Evolutionary conservation across 2,888 invertebrate genomes (phyloP).

Genomic region (Acanthosepion lycidas): DNA sequence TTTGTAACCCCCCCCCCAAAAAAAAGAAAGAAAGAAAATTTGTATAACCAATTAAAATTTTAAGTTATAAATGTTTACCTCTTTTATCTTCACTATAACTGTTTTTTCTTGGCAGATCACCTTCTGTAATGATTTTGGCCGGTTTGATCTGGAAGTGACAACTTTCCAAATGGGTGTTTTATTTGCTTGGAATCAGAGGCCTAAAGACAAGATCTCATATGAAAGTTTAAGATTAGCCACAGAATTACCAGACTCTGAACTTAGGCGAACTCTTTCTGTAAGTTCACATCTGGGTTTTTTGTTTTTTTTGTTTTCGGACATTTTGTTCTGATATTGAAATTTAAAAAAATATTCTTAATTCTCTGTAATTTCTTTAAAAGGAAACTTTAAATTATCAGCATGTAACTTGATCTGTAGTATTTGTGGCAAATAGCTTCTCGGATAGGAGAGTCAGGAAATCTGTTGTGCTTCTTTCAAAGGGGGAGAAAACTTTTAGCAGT

Average conservation of each 20-base stretch:
- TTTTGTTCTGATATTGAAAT: too few relatives aligned
- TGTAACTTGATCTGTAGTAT: too few relatives aligned
- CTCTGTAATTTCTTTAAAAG: too few relatives aligned
- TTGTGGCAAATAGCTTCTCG: too few relatives aligned
- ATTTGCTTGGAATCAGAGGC: conserved; percentile 98
- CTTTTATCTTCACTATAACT: not conserved
- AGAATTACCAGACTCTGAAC: conserved; percentile 95
- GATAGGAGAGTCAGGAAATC: too few relatives aligned
- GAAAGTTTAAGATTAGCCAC: conserved; percentile 97
- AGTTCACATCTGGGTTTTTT: conserved; percentile 51
- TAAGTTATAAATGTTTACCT: not conserved
- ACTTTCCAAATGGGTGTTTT: conserved; percentile 99
- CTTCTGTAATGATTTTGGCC: conserved; percentile 89
- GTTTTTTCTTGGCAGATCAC: conserved; percentile 81
- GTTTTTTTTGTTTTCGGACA: not conserved
- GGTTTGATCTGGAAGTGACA: conserved; percentile 97
- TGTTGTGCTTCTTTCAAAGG: too few relatives aligned
- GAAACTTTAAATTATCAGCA: too few relatives aligned
- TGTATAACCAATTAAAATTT: not conserved
- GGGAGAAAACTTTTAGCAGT: too few relatives aligned
- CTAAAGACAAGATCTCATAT: conserved; percentile 92
- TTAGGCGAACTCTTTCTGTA: conserved; percentile 91
- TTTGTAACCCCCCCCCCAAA: too few relatives aligned
- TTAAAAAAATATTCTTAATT: too few relatives aligned
- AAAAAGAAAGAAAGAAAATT: too few relatives aligned